These are phyloP conservation scores for Laspeyria flexula DNA, from an alignment of 2,888 invertebrate genomes.

Conservation along the genomic window DNA sequence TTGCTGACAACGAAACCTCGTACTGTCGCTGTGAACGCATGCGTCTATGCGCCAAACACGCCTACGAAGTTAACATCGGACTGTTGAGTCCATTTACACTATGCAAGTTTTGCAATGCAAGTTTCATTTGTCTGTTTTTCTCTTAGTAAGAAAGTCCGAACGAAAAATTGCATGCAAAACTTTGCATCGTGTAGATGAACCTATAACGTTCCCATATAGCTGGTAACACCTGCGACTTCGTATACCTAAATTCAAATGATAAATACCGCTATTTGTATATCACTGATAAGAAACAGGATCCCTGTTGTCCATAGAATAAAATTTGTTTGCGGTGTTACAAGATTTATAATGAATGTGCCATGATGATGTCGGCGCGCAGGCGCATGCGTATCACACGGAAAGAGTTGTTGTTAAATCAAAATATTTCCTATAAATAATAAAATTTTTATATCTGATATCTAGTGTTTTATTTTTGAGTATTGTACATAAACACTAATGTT, in stretches of 20 bases:
- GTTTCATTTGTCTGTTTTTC: too few relatives aligned
- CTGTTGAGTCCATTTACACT: too few relatives aligned
- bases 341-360: slow-evolving; percentile 66
- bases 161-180: too few relatives aligned
- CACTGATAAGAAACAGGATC: background rate
- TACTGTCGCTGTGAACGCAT: slow-evolving; percentile 54
- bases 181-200: too few relatives aligned
- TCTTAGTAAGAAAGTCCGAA: too few relatives aligned
- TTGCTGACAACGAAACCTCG: slow-evolving; percentile 76
- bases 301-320: slow-evolving; percentile 1
- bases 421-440: slow-evolving; percentile 85
- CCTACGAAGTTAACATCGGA: slow-evolving; percentile 32
- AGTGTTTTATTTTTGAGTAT: slow-evolving; percentile 59
- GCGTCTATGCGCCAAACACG: slow-evolving; percentile 42
- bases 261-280: background rate
- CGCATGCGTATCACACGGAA: slow-evolving; percentile 58
- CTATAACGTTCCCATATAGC: slow-evolving; percentile 14
- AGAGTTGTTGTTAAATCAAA: slow-evolving; percentile 83
- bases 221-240: slow-evolving; percentile 31
- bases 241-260: slow-evolving; percentile 27
- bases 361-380: slow-evolving; percentile 48
- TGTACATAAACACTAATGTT: background rate
- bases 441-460: slow-evolving; percentile 83
- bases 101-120: too few relatives aligned
- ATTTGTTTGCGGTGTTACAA: slow-evolving; percentile 12